Evolutionary conservation across 2,113 vertebrate species (phyloP), one percentile per base, ranked within the genome.

Genomic region (Ailuropoda melanoleuca): DNA sequence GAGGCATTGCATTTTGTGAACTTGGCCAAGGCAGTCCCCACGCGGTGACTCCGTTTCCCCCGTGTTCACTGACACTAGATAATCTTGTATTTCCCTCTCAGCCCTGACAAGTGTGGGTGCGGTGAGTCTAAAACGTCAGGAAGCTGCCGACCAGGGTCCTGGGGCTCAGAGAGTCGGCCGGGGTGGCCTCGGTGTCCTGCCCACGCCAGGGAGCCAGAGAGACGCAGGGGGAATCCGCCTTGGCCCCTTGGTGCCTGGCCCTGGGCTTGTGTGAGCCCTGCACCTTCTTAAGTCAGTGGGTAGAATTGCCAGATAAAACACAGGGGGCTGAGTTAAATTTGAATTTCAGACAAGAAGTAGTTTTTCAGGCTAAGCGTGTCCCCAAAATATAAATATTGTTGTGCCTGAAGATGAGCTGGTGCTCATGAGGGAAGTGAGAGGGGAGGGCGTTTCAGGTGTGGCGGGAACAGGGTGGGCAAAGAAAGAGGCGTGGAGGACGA

Each of bases 381-480:
- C 24, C 58, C 46, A 1, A 43, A 83, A 17, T 56, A 8, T 3
- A 29, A 58, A 29, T 7, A 9, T 17, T 8, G 9, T 29, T 0
- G 34, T 3, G 10, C 15, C 50, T 34, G 66, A 39, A 19, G 64
- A 17, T 2, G n/a, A 55, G 55, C 80, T 7, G 48, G 77, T 3
- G 19, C 5, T 60, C 29, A 2, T 1, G 31, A 66, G 62, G 58
- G 68, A 23, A 81, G 12, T 14, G 0, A 8, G 4, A 17, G 34
- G 34, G 34, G 34, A 34, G 34, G 12, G 24, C 6, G 0, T 34
- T 0, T 0, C 15, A 39, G 55, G 1, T 15, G 29, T 7, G 23
- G 78, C 0, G 14, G 86, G 37, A 34, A 37, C 29, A 46, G 1
- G 6, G 4, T 5, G 9, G 21, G 26, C 10, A 11, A 12, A 46